Conservation (phyloP, 2,888 invertebrate species). For the Chrysolina americana region DNA sequence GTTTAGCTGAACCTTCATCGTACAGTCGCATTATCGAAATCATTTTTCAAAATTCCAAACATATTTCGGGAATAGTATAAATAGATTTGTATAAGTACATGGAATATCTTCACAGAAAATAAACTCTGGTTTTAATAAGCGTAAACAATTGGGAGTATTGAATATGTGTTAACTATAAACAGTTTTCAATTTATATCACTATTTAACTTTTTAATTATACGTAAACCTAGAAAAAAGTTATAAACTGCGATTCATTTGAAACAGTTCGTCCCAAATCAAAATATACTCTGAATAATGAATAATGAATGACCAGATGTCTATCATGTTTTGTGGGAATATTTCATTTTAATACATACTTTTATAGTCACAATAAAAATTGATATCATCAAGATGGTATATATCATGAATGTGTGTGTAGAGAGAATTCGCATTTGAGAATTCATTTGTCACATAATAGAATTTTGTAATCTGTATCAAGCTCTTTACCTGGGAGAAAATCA, state of each 20-base stretch:
- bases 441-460: too few relatives aligned
- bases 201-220: background rate
- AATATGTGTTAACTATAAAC: slow-evolving; percentile 19
- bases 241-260: background rate
- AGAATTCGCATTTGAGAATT: too few relatives aligned
- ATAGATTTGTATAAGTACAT: slow-evolving; percentile 62
- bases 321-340: background rate
- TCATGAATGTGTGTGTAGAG: too few relatives aligned
- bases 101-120: slow-evolving; percentile 54
- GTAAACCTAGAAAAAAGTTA: slow-evolving; percentile 4
- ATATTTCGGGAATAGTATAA: slow-evolving; percentile 59
- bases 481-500: too few relatives aligned
- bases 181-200: background rate
- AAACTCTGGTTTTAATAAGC: slow-evolving; percentile 52
- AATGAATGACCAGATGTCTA: too few relatives aligned
- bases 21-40: slow-evolving; percentile 50
- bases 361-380: background rate
- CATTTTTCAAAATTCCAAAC: slow-evolving; percentile 62
- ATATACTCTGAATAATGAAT: background rate
- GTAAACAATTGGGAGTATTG: slow-evolving; percentile 33
- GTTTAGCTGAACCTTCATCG: slow-evolving; percentile 38
- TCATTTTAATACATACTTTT: background rate
- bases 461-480: too few relatives aligned
- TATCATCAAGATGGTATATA: too few relatives aligned
- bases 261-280: background rate